Percentiles rank a stretch among this genome's conserved stretches.
Evolutionary conservation across 2,113 vertebrate species (phyloP).

Genomic region (Romanogobio albipinnatus): DNA sequence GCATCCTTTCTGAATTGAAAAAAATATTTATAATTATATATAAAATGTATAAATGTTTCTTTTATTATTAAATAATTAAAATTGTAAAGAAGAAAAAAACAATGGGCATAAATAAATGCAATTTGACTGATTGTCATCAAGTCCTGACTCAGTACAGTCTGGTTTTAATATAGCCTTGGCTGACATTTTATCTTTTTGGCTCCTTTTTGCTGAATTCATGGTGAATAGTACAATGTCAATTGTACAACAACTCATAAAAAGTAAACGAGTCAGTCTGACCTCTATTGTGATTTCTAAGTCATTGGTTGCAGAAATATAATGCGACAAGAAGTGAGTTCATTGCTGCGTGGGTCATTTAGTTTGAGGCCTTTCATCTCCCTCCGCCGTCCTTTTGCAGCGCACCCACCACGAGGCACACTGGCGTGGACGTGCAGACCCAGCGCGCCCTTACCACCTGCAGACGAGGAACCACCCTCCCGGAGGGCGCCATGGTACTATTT

Average conservation of each 20-base stretch:
- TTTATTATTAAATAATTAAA: too few species aligned
- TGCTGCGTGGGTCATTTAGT: slow-evolving; percentile 10
- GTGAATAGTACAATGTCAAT: slow-evolving; percentile 4
- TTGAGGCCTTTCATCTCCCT: background rate
- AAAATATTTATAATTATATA: background rate
- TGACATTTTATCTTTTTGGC: background rate
- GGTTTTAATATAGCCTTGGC: background rate
- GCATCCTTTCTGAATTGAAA: background rate
- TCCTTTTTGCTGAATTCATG: background rate
- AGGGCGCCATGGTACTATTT: slow-evolving; percentile 37
- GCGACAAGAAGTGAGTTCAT: background rate
- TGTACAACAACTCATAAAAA: background rate
- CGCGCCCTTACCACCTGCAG: background rate
- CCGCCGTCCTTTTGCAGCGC: background rate
- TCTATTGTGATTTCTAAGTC: too few species aligned
- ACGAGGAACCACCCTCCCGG: slow-evolving; percentile 8
- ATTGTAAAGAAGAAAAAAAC: too few species aligned
- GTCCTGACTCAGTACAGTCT: background rate
- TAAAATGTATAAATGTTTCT: background rate
- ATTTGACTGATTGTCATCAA: background rate
- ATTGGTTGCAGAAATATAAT: slow-evolving; percentile 9
- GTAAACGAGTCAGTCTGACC: too few species aligned
- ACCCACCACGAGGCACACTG: background rate
- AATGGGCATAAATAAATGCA: too few species aligned
- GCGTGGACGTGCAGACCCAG: slow-evolving; percentile 38